These are phyloP conservation scores for Bolinopsis microptera DNA, from an alignment of 37 sponge, comb jelly and placozoan genomes.

Conservation along the genomic window DNA sequence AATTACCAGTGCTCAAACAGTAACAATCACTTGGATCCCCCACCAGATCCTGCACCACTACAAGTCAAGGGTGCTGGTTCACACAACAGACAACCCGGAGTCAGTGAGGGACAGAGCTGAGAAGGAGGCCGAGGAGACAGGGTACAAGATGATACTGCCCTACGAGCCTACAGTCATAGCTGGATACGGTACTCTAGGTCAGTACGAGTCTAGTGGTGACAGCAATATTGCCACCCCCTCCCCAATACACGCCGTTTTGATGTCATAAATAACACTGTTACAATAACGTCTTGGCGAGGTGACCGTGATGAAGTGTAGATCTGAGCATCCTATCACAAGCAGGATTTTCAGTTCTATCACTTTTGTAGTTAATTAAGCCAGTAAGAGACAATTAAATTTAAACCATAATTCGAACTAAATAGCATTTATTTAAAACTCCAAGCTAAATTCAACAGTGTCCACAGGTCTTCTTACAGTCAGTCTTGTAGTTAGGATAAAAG, in stretches of 20 bases:
- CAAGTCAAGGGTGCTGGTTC: slow-evolving; percentile 5
- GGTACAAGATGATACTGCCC: background rate
- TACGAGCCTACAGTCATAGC: background rate
- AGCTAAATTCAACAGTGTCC: background rate
- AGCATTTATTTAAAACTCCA: background rate
- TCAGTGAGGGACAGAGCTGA: background rate
- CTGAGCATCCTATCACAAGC: too few relatives aligned
- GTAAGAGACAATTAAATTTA: background rate
- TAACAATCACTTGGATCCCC: background rate
- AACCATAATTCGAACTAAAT: background rate
- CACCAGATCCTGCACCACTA: slow-evolving; percentile 28
- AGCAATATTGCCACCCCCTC: too few relatives aligned
- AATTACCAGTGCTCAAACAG: too few relatives aligned
- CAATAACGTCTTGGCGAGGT: too few relatives aligned
- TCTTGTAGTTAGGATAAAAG: slow-evolving; percentile 25
- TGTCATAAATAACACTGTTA: too few relatives aligned
- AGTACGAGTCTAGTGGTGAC: background rate
- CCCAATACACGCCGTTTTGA: too few relatives aligned
- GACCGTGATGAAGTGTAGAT: too few relatives aligned
- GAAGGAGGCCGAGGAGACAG: background rate
- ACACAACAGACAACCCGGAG: background rate
- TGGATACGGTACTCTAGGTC: slow-evolving; percentile 21
- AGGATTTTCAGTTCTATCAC: background rate
- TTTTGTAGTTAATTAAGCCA: background rate
- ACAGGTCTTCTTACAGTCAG: slow-evolving; percentile 9